Evolutionary conservation across 2,113 vertebrate species (phyloP), one percentile per base, ranked within the genome.

Genomic region (Cavia aperea): DNA sequence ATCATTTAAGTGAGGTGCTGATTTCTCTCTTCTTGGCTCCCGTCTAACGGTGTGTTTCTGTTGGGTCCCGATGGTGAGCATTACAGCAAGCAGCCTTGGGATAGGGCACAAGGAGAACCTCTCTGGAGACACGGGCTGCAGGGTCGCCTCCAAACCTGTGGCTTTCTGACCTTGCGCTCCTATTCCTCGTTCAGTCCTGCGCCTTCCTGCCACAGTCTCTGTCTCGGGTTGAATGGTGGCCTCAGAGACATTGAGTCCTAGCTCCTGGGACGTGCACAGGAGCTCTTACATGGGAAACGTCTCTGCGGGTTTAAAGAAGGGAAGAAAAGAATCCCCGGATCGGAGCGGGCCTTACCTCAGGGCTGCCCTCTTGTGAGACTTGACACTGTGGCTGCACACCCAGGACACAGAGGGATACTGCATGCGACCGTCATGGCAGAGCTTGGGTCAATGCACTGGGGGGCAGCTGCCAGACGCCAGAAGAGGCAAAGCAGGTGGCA

Each of bases 191-290:
- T 84, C 19, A 65, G 13, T 63, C 26, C n/a, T 75, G 39, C 15
- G 23, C 1, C 72, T 88, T 79, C 33, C 49, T 84, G 72, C 19
- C 46, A 54, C 49, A 36, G 56, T 58, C 26, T 86, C 46, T 79
- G 82, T 89, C 91, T 92, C 87, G 70, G 88, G 39, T 73, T 92
- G 72, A 92, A 60, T 60, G 36, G 24, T n/a, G n/a, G 19, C 63
- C 51, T 93, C 70, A 89, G 19, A 92, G 54, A 46, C 4, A 2
- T 29, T 73, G 10, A 36, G n/a, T 70, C 54, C n/a, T 65, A 51
- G 85, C 31, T 31, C 39, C 31, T 7, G 11, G 82, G 31, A n/a
- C 26, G 19, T 82, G 65, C 33, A 26, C 26, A 23, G 33, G 14
- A 46, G 21, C 63, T 36, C 24, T 56, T 78, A 66, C 68, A 79